Evolutionary conservation across 2,797 vertebrate species (phyloP), one percentile per base, ranked within the genome.

Genomic region (Pyrocephalus nanus): DNA sequence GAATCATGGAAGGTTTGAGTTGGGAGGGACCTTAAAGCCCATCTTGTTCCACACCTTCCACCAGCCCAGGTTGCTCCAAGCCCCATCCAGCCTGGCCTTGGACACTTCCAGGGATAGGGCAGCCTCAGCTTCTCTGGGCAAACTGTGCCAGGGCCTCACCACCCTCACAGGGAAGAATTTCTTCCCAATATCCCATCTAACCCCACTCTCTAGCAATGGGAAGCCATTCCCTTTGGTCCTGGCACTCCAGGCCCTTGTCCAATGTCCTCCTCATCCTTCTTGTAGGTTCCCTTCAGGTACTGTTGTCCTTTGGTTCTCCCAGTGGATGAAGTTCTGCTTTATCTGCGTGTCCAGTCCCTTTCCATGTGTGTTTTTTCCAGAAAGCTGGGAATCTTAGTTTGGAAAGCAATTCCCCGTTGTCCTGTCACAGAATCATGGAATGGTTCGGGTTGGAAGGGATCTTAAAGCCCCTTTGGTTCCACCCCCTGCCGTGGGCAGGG

Each of bases 1-100:
- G 20, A 53, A 47, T 8, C 40, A 36, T 36, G 34, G 30, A 62
- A 27, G 19, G 32, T 17, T 7, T 69, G 30, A 15, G 26, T 16
- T 11, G 40, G 22, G 26, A 54, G 11, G 3, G 17, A 40, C 2
- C 10, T 48, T 11, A 32, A 42, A 81, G 6, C 5, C 0, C 30
- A 53, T 13, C 14, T 11, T 4, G 5, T 36, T 0, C 32, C n/a
- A 65, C 43, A 58, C 22, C n/a, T 79, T 0, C 67, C 75, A 65
- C 38, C 15, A 0, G 8, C 38, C 75, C 75, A 87, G 66, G 58
- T 2, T 57, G 67, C 58, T 78, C 84, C 65, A 2, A 69, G 34
- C 26, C 50, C 30, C 16, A 2, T 32, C 50, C 84, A 87, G 0
- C 32, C 75, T 65, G 43, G 36, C 51, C 60, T 79, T 36, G 75